Conservation (phyloP, 2,113 vertebrate genomes). For the Varanus komodoensis region DNA sequence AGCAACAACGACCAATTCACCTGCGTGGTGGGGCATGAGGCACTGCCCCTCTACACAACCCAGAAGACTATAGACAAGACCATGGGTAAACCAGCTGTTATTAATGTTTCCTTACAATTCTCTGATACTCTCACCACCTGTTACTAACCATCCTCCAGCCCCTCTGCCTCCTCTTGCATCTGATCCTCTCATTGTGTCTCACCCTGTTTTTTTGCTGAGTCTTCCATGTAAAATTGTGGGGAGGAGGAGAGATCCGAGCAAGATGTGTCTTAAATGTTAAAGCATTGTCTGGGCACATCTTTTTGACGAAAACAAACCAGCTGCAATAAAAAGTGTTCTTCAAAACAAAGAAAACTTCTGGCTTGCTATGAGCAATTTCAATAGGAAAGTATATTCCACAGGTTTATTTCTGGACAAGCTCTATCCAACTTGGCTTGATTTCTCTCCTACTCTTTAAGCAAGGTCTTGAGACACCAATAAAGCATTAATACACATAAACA, state of each 20-base stretch:
- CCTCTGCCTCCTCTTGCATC: background rate
- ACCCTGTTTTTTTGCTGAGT: background rate
- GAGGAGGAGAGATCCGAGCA: background rate
- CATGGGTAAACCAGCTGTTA: slow-evolving; percentile 74
- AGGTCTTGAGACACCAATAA: background rate
- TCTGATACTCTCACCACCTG: slow-evolving; percentile 65
- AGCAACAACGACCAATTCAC: slow-evolving; percentile 49
- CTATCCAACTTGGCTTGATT: background rate
- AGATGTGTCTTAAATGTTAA: background rate
- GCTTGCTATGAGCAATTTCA: background rate
- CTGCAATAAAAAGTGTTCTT: slow-evolving; percentile 70
- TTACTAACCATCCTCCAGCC: slow-evolving; percentile 42
- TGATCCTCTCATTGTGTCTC: background rate
- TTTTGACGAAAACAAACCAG: slow-evolving; percentile 29
- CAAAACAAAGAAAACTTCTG: slow-evolving; percentile 18
- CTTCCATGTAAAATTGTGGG: background rate
- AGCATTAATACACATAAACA: background rate
- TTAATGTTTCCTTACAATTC: slow-evolving; percentile 75
- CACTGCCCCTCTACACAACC: slow-evolving; percentile 53
- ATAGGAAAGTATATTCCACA: too few relatives aligned
- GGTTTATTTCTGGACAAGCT: too few relatives aligned
- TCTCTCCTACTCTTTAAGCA: background rate
- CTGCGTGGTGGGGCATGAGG: slow-evolving; percentile 73
- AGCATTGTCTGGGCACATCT: slow-evolving; percentile 24
- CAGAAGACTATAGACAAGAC: slow-evolving; percentile 76